Base-by-base conservation (phyloP, 2,113 vertebrate species). In the Delphinus delphis region DNA sequence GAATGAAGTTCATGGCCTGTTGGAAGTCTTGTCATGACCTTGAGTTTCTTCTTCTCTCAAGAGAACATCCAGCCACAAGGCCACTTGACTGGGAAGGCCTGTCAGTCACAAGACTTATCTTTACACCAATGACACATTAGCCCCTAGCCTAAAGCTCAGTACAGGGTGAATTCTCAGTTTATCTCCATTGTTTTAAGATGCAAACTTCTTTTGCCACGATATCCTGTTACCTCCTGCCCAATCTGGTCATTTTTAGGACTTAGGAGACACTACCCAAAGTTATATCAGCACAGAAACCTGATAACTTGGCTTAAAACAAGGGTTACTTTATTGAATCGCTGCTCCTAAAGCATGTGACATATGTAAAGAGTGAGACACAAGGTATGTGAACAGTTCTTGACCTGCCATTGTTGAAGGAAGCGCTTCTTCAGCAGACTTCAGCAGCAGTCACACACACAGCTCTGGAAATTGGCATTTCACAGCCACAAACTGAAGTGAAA, bases 271-370 rank as follows among this genome's bases (percentile, higher is more conserved):
- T 12, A 2, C 1, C 3, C 53, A 33, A 36, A 12, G 94, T 38
- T 81, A 18, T 13, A 71, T 53, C 79, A 28, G 70, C 8, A 76
- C 50, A 94, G 82, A 94, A 96, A 90, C 65, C 81, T 83, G 47
- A 0, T 73, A 11, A 31, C 73, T 28, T 89, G 89, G 44, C 92
- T 25, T 94, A 63, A 97, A 97, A 93, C 47, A 74, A 95, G 73
- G 8, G n/a, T 96, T 10, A 62, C 92, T 98, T 98, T 98, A 98
- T 98, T 98, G 93, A 97, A 88, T 88, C 92, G 95, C 96, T 96
- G 92, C 97, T 97, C 44, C 97, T 96, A 80, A 2, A 97, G 97
- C 76, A 20, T 4, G 81, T 96, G 95, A 89, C 93, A 96, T 93
- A 60, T 44, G 77, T 62, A 97, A 97, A 98, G 97, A 97, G 88